Conservation (phyloP, 2,113 vertebrate species). For the Raja brachyura region DNA sequence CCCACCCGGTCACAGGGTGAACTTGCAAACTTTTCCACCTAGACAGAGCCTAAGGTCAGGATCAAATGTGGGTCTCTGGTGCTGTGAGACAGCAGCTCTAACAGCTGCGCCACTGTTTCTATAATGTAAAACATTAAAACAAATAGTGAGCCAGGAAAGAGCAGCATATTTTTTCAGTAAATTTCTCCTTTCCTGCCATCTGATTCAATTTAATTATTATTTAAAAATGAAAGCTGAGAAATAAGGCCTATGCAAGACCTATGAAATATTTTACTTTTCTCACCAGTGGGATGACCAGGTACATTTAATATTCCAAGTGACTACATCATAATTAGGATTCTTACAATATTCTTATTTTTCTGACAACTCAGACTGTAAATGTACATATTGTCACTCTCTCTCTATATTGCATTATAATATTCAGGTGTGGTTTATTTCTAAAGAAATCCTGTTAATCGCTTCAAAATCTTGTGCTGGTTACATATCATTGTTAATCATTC, state of each 20-base stretch:
- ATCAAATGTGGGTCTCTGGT: too few species aligned
- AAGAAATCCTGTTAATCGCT: neutral
- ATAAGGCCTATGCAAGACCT: neutral
- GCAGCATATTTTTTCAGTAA: neutral
- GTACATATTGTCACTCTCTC: neutral
- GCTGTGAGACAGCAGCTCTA: too few species aligned
- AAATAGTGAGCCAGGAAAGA: neutral
- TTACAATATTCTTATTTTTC: neutral
- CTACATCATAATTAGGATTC: neutral
- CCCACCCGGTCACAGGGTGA: too few species aligned
- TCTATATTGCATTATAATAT: neutral
- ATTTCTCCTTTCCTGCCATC: neutral
- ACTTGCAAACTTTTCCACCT: too few species aligned
- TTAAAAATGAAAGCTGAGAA: neutral
- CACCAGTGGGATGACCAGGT: neutral
- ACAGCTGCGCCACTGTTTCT: neutral
- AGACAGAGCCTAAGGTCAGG: too few species aligned
- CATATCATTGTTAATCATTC: neutral
- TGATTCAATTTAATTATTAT: neutral
- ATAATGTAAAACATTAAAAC: neutral
- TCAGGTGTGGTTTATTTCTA: neutral
- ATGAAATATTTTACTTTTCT: neutral
- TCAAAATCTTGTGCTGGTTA: neutral
- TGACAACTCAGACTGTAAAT: neutral
- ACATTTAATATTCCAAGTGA: neutral